Percentiles rank a stretch among this genome's conserved stretches.
Evolutionary conservation across 37 sponge, comb jelly and placozoan genomes (phyloP).

Genomic region (Agelas oroides): DNA sequence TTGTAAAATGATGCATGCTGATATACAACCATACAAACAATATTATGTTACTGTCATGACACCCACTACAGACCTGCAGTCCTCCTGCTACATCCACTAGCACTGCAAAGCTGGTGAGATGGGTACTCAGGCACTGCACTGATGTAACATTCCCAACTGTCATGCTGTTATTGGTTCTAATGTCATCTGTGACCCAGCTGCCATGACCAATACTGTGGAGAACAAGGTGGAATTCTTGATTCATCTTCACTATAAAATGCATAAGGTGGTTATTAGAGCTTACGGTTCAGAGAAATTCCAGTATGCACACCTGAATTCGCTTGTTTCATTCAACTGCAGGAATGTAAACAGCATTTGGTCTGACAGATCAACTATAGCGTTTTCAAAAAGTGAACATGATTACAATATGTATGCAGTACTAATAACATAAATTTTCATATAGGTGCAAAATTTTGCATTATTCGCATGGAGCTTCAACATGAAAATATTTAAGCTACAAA

Average conservation of each 20-base stretch:
- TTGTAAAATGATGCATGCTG: not conserved
- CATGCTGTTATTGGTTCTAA: not conserved
- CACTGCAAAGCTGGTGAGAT: conserved; percentile 50
- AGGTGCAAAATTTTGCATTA: no score
- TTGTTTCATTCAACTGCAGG: no score
- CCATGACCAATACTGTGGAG: not conserved
- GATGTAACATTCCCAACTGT: not conserved
- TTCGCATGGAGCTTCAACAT: no score
- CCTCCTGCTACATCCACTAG: conserved; percentile 42
- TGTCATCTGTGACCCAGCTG: not conserved
- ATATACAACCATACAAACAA: no score
- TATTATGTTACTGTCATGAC: no score
- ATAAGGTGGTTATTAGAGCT: not conserved
- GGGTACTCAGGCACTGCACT: conserved; percentile 18
- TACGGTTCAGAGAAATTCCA: conserved; percentile 3
- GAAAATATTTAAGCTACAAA: no score
- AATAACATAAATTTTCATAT: not conserved
- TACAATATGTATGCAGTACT: not conserved
- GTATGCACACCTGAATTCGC: not conserved
- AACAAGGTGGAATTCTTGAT: no score
- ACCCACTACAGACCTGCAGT: no score
- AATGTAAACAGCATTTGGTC: no score
- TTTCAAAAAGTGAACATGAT: not conserved
- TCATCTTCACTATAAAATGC: no score
- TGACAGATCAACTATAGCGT: no score